Base-by-base conservation (phyloP, 2,113 vertebrate genomes). In the Aix galericulata region DNA sequence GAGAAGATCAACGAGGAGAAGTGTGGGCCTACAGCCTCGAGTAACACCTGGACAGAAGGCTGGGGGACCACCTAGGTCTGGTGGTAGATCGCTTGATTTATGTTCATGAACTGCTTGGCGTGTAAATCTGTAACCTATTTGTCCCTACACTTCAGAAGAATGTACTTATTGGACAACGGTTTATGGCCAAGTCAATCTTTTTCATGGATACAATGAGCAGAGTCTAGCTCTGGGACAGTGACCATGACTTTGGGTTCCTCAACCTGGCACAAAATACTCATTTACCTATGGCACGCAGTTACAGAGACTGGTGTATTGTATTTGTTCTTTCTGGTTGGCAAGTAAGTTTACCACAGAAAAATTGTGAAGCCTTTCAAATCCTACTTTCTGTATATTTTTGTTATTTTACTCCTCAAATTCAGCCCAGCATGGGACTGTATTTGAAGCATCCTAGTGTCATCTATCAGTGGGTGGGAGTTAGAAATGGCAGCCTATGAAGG, bases 91-190 rank as follows among this genome's bases (percentile, higher is more conserved):
- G 10, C 1, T 1, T 20, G 15, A 73, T 29, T 21, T 62, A 34
- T 0, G 2, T 17, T 40, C n/a, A 50, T 23, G 53, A 55, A 50
- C 13, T 53, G 4, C 13, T 74, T 0, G 0, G 5, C 20, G 2
- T 22, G n/a, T 67, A 69, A 81, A 84, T 5, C 18, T 7, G 16
- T 53, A 44, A 36, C 11, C 66, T 72, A 1, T 25, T n/a, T 40
- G 36, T 82, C 60, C 13, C 18, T 48, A 52, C 9, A 2, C 13
- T 64, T 46, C 8, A 46, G 25, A 8, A 60, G 32, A 9, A 79
- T 63, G 25, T 16, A 15, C 25, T 53, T 76, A 34, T 8, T 62
- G 40, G 48, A 53, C 20, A 40, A 44, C 13, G 17, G 18, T 38
- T 76, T 69, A 22, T 48, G 64, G 62, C 10, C 2, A 0, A 7